phyloP scores from a whole-genome alignment of 2,797 vertebrate species.

The Tapera naevia region DNA sequence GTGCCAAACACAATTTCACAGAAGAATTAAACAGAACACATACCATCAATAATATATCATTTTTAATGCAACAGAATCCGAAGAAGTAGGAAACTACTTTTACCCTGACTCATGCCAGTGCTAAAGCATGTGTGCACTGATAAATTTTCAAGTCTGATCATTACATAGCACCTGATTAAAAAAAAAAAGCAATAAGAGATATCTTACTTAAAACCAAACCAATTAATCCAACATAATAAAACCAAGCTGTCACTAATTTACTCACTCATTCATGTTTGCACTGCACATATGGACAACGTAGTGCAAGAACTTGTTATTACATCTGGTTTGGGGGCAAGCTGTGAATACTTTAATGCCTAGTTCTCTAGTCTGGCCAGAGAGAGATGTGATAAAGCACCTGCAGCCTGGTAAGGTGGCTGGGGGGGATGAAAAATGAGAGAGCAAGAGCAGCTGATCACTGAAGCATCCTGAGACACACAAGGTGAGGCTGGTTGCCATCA shows the following conservation, averaged over 20 bases:
- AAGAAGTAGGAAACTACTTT: neutral
- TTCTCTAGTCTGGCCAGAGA: neutral
- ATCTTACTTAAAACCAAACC: neutral
- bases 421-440: neutral
- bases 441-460: neutral
- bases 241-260: neutral
- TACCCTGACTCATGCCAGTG: neutral
- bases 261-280: neutral
- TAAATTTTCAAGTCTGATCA: neutral
- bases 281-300: neutral
- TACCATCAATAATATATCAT: neutral
- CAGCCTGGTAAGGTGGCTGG: neutral
- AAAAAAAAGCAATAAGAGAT: neutral
- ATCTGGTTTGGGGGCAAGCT: neutral
- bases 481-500: neutral
- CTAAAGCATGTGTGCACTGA: neutral
- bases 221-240: neutral
- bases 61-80: neutral
- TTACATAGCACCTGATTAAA: neutral
- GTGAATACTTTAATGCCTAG: neutral
- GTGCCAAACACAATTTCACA: neutral
- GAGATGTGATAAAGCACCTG: neutral
- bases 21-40: neutral
- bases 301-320: neutral
- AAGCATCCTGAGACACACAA: fast-evolving